Conservation (phyloP, 2,113 vertebrate species). For the Poeciliopsis turrubarensis region DNA sequence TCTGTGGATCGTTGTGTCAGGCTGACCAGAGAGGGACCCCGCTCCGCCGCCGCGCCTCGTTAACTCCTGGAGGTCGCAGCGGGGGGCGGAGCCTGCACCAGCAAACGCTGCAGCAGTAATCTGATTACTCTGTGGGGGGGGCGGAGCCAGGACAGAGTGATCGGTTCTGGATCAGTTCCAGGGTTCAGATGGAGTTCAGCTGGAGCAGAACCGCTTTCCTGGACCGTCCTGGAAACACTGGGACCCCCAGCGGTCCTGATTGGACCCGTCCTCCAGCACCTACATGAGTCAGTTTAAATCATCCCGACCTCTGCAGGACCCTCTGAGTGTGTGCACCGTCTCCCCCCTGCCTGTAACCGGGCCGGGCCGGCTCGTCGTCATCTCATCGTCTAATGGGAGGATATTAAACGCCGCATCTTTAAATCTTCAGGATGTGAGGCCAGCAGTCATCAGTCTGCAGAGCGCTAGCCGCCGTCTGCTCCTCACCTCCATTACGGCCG, state of each 20-base stretch:
- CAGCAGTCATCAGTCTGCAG: slow-evolving; percentile 65
- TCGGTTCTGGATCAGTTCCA: too few species aligned
- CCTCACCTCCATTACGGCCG: slow-evolving; percentile 66
- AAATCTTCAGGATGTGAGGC: slow-evolving; percentile 70
- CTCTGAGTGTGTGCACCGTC: neutral
- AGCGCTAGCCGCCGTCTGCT: slow-evolving; percentile 62
- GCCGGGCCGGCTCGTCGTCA: neutral
- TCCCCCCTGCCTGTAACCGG: neutral
- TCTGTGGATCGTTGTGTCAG: slow-evolving; percentile 40
- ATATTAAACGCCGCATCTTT: slow-evolving; percentile 64
- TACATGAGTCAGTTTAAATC: neutral
- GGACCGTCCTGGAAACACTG: too few species aligned
- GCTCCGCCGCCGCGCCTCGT: slow-evolving; percentile 52
- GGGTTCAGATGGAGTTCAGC: too few species aligned
- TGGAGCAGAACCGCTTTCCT: too few species aligned
- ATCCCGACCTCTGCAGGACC: neutral
- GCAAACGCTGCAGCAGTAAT: neutral
- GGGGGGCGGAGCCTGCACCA: neutral
- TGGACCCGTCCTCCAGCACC: neutral
- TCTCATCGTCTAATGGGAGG: slow-evolving; percentile 66
- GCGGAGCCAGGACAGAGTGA: too few species aligned
- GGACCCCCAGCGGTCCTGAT: too few species aligned
- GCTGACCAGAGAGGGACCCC: slow-evolving; percentile 55
- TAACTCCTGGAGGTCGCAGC: slow-evolving; percentile 64
- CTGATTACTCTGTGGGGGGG: neutral